Conservation (phyloP, 1,140 invertebrate species). For the Acromyrmex heyeri region DNA sequence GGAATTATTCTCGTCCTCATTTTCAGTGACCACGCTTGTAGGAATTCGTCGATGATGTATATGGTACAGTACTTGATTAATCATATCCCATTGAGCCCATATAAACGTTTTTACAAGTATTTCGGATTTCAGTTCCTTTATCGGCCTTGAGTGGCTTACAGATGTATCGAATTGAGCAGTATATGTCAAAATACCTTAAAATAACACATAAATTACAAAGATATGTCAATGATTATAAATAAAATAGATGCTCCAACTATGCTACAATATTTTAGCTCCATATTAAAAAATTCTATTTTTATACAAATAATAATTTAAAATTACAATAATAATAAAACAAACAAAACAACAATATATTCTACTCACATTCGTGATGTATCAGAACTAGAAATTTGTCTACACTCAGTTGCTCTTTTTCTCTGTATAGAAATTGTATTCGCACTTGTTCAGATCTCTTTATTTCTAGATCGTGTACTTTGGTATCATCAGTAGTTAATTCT, state of each 20-base stretch:
- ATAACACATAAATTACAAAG: conserved; percentile 38
- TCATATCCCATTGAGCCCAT: conserved; percentile 94
- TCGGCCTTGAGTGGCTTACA: conserved; percentile 63
- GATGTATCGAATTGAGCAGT: conserved; percentile 76
- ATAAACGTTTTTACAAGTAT: conserved; percentile 91
- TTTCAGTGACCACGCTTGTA: conserved; percentile 89
- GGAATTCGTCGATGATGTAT: conserved; percentile 91
- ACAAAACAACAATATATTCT: conserved; percentile 7
- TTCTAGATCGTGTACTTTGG: conserved; percentile 86
- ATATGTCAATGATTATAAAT: conserved; percentile 8
- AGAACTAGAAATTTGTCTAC: conserved; percentile 91
- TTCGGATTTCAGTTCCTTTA: conserved; percentile 87
- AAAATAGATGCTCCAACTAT: background rate
- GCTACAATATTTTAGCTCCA: background rate
- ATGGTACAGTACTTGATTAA: conserved; percentile 92
- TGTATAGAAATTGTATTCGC: conserved; percentile 93
- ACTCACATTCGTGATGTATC: conserved; percentile 93
- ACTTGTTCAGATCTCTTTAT: conserved; percentile 89
- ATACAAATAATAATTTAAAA: background rate
- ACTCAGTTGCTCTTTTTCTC: conserved; percentile 89
- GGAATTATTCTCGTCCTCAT: conserved; percentile 88
- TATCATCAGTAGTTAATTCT: conserved; percentile 87
- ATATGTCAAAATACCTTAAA: conserved; percentile 81
- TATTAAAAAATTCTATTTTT: background rate
- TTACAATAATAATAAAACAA: background rate